phyloP scores from a whole-genome alignment of 2,113 vertebrate genomes.

The Urocynchramus pylzowi region DNA sequence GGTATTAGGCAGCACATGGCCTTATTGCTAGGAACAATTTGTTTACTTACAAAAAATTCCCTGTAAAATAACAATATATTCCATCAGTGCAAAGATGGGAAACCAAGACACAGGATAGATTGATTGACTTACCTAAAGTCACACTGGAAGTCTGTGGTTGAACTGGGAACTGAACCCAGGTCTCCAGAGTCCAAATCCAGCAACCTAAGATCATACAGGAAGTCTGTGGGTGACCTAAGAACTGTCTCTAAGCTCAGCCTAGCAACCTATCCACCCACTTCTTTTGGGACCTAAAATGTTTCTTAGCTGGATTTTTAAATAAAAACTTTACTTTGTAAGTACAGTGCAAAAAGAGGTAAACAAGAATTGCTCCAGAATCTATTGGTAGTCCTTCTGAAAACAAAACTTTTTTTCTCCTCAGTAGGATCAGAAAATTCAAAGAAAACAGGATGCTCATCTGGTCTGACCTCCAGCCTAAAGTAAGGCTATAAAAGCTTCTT shows the following conservation, averaged over 20 bases:
- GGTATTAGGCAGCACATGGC: not conserved
- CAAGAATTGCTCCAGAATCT: not conserved
- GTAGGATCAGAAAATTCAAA: not conserved
- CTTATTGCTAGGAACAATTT: not conserved
- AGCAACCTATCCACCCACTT: not conserved
- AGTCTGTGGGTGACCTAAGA: slow-evolving; percentile 56
- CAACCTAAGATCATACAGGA: slow-evolving; percentile 69
- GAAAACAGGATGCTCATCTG: not conserved
- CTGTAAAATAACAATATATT: not conserved
- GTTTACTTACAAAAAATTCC: not conserved
- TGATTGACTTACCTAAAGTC: slow-evolving; percentile 55
- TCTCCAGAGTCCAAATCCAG: slow-evolving; percentile 64
- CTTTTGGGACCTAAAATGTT: not conserved
- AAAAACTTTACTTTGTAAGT: not conserved
- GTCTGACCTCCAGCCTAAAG: not conserved
- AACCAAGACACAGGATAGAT: slow-evolving; percentile 18
- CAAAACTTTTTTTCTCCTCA: not conserved
- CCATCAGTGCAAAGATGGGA: not conserved
- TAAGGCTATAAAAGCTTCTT: not conserved
- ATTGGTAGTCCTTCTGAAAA: not conserved
- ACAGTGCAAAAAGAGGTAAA: not conserved
- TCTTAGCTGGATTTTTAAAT: not conserved
- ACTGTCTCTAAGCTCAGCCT: slow-evolving; percentile 32
- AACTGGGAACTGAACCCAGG: slow-evolving; percentile 61
- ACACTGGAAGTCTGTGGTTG: slow-evolving; percentile 63